phyloP scores from a whole-genome alignment of 2,113 vertebrate species.

The Ariopsis seemanni region DNA sequence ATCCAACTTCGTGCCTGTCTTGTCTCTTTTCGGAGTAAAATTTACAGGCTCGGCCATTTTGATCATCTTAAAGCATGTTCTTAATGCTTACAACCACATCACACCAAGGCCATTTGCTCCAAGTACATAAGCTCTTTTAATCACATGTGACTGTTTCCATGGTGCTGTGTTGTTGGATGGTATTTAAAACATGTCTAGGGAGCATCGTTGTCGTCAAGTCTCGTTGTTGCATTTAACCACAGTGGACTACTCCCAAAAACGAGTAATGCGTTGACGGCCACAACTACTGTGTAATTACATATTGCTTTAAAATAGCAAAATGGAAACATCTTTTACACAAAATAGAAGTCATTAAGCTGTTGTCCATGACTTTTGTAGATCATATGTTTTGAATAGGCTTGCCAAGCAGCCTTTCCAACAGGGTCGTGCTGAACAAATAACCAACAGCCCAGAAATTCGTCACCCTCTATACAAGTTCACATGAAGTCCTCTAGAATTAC shows the following conservation, averaged over 20 bases:
- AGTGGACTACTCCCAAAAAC: background rate
- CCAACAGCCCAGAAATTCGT: background rate
- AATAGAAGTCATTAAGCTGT: background rate
- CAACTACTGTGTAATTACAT: background rate
- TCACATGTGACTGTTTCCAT: background rate
- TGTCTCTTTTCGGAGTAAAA: background rate
- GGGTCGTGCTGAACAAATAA: background rate
- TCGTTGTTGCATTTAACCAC: background rate
- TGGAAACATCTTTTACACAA: background rate
- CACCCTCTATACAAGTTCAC: background rate
- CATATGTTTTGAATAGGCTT: background rate
- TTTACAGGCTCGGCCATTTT: background rate
- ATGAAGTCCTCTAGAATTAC: background rate
- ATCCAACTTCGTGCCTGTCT: background rate
- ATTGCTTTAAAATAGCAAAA: background rate
- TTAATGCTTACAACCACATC: background rate
- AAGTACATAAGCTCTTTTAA: background rate
- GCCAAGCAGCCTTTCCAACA: background rate
- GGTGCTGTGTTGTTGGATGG: background rate
- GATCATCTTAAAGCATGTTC: background rate
- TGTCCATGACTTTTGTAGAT: background rate
- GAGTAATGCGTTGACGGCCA: background rate
- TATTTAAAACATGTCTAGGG: background rate
- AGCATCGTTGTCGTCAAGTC: background rate
- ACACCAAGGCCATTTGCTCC: background rate